Conservation (phyloP, 2,888 invertebrate genomes). For the Beris chalybata region DNA sequence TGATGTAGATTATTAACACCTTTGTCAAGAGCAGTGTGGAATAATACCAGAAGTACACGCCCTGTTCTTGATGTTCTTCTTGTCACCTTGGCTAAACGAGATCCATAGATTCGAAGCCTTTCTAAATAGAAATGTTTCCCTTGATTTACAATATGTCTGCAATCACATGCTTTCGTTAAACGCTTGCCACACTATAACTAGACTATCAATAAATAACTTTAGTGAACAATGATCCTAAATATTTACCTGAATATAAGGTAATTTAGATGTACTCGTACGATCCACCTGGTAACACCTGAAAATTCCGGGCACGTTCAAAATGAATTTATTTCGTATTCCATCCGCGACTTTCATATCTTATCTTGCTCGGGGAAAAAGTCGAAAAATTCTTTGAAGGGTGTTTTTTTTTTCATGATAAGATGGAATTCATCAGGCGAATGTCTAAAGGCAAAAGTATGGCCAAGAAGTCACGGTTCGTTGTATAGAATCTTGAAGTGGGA, state of each 20-base stretch:
- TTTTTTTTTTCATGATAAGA: conserved; percentile 13
- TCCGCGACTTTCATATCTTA: conserved; percentile 38
- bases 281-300: conserved; percentile 25
- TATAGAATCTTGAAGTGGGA: conserved; percentile 9
- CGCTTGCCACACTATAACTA: too few species aligned
- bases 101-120: too few species aligned
- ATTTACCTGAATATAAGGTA: conserved; percentile 26
- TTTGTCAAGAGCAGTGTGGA: too few species aligned
- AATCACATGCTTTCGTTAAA: too few species aligned
- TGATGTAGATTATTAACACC: too few species aligned
- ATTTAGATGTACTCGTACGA: conserved; percentile 20
- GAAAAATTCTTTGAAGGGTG: conserved; percentile 11
- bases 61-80: too few species aligned
- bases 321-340: conserved; percentile 40
- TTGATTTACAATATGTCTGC: too few species aligned
- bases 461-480: conserved; percentile 6
- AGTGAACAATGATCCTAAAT: conserved; percentile 5
- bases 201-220: too few species aligned
- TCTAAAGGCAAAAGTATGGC: conserved; percentile 22
- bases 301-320: conserved; percentile 38
- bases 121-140: too few species aligned
- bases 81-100: too few species aligned
- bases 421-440: conserved; percentile 37
- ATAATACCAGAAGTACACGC: too few species aligned
- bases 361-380: conserved; percentile 22